Conservation (phyloP, 2,888 invertebrate genomes). For the Elegia similella region DNA sequence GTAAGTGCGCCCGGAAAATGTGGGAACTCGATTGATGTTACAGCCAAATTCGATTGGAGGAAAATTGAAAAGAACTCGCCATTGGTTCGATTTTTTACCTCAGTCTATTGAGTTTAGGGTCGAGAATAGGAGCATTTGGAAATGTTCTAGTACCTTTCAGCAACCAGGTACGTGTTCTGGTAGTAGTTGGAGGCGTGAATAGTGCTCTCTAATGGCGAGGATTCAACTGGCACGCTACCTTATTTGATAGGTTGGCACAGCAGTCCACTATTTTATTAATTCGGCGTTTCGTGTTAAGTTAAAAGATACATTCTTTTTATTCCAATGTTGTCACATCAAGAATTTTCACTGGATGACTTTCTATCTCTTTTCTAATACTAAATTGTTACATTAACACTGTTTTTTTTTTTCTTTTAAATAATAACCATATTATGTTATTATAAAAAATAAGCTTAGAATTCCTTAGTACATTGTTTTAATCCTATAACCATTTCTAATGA, state of each 20-base stretch:
- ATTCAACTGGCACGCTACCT: conserved; percentile 43
- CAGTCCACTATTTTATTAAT: too few relatives aligned
- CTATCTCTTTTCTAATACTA: too few relatives aligned
- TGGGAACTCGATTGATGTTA: conserved; percentile 82
- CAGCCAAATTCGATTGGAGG: conserved; percentile 79
- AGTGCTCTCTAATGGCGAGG: conserved; percentile 62
- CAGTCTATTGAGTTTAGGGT: conserved; percentile 40
- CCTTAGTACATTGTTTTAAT: too few relatives aligned
- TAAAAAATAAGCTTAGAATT: too few relatives aligned
- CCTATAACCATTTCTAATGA: too few relatives aligned
- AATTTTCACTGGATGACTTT: too few relatives aligned
- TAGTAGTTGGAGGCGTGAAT: conserved; percentile 75
- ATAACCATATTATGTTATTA: too few relatives aligned
- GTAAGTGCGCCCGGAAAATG: conserved; percentile 81
- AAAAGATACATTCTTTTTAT: too few relatives aligned
- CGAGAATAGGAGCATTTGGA: conserved; percentile 30
- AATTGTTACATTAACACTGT: too few relatives aligned
- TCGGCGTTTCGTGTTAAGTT: too few relatives aligned
- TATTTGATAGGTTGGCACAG: conserved; percentile 17
- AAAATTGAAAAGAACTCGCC: conserved; percentile 74
- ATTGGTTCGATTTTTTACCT: conserved; percentile 42
- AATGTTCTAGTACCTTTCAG: conserved; percentile 42
- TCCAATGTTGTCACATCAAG: too few relatives aligned
- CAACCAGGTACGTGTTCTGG: conserved; percentile 51
- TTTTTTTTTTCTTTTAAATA: too few relatives aligned